These are phyloP conservation scores for Villa cingulata DNA, from an alignment of 2,888 invertebrate species.

Conservation along the genomic window DNA sequence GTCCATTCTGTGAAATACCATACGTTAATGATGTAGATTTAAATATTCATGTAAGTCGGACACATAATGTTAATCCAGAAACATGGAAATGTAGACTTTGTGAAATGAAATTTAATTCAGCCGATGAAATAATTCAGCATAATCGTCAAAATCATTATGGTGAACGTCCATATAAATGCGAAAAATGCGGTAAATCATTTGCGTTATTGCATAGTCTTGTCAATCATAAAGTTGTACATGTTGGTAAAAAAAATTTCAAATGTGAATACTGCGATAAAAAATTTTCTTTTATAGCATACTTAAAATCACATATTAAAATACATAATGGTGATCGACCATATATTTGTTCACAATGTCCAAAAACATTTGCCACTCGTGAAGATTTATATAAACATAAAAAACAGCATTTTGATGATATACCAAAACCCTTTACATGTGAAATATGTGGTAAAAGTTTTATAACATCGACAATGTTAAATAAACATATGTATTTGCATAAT, in stretches of 20 bases:
- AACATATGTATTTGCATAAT: conserved; percentile 8
- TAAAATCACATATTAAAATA: conserved; percentile 9
- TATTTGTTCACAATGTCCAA: conserved; percentile 9
- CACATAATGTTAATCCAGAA: background rate
- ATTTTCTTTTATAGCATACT: conserved; percentile 8
- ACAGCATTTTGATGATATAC: background rate
- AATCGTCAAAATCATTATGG: conserved; percentile 1
- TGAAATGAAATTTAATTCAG: background rate
- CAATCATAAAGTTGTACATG: conserved; percentile 8
- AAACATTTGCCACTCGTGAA: conserved; percentile 7
- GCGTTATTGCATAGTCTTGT: conserved; percentile 5
- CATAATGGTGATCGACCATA: conserved; percentile 11
- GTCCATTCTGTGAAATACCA: conserved; percentile 6
- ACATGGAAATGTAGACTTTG: background rate
- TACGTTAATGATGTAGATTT: conserved; percentile 2
- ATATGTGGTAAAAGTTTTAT: conserved; percentile 10
- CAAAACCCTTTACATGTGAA: conserved; percentile 6
- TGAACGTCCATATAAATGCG: conserved; percentile 7
- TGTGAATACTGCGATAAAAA: conserved; percentile 10
- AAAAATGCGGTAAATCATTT: conserved; percentile 10
- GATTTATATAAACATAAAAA: conserved; percentile 9
- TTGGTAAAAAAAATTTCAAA: conserved; percentile 3
- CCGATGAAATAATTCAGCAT: background rate
- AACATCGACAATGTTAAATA: conserved; percentile 7
- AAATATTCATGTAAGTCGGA: conserved; percentile 3